Evolutionary conservation across 2,113 vertebrate genomes (phyloP).

Genomic region (Epinephelus fuscoguttatus): DNA sequence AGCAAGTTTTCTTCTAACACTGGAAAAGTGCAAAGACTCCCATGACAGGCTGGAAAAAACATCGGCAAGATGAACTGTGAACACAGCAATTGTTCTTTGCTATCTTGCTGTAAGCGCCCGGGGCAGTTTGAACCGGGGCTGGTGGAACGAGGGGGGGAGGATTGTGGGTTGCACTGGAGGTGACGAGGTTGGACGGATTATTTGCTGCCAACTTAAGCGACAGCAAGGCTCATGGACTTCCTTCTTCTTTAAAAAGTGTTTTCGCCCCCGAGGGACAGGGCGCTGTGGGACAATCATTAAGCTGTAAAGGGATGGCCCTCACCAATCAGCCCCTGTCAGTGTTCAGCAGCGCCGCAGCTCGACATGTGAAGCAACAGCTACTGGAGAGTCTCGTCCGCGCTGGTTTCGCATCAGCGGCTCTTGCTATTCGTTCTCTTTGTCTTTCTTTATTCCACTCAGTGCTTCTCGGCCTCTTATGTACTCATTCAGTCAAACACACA

Average conservation of each 20-base stretch:
- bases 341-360: slow-evolving; percentile 41
- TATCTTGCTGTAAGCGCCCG: slow-evolving; percentile 49
- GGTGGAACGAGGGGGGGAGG: slow-evolving; percentile 43
- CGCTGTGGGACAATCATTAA: slow-evolving; percentile 58
- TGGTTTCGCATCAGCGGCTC: slow-evolving; percentile 57
- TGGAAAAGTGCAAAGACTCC: slow-evolving; percentile 57
- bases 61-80: slow-evolving; percentile 76
- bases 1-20: slow-evolving; percentile 57
- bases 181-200: slow-evolving; percentile 65
- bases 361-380: slow-evolving; percentile 73
- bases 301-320: slow-evolving; percentile 48
- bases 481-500: slow-evolving; percentile 29
- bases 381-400: slow-evolving; percentile 51
- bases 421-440: slow-evolving; percentile 48
- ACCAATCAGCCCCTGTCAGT: slow-evolving; percentile 65
- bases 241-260: slow-evolving; percentile 71
- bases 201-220: slow-evolving; percentile 70
- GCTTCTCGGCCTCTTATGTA: slow-evolving; percentile 23
- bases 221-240: slow-evolving; percentile 69
- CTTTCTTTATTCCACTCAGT: slow-evolving; percentile 42
- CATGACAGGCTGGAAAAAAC: slow-evolving; percentile 77
- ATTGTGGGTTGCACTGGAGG: slow-evolving; percentile 30
- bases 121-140: slow-evolving; percentile 68
- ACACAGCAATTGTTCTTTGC: slow-evolving; percentile 41
- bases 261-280: slow-evolving; percentile 57